A percentile compares a stretch with the other conserved stretches of the same genome.
Evolutionary conservation across 2,113 vertebrate genomes (phyloP).

Genomic region (Varanus salvator): DNA sequence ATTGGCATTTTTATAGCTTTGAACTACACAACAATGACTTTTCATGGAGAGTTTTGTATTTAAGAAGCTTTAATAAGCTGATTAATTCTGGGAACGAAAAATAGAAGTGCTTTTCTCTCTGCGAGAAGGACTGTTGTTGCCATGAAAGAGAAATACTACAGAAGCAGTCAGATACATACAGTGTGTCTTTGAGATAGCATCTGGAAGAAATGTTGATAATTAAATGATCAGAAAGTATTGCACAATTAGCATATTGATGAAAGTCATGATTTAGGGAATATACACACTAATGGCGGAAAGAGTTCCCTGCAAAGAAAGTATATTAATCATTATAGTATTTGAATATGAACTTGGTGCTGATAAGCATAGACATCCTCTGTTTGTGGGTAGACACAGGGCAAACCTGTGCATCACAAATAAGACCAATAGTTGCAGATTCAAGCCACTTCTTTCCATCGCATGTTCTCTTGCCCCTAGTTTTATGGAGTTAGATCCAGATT

Average conservation of each 20-base stretch:
- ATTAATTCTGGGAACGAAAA: constrained; percentile 15
- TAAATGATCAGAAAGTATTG: constrained; percentile 65
- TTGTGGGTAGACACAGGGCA: not conserved
- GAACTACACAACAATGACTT: constrained; percentile 12
- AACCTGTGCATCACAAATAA: not conserved
- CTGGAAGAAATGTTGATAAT: constrained; percentile 54
- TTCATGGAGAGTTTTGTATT: constrained; percentile 14
- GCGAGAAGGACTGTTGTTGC: not conserved
- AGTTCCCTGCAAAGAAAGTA: constrained; percentile 52
- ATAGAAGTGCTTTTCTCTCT: not conserved
- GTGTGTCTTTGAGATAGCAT: constrained; percentile 30
- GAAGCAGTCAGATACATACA: not conserved
- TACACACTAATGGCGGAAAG: constrained; percentile 61
- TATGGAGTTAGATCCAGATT: no score
- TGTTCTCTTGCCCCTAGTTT: no score
- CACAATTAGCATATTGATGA: constrained; percentile 64
- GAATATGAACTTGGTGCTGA: constrained; percentile 30
- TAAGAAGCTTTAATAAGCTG: constrained; percentile 36
- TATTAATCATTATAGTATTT: constrained; percentile 65
- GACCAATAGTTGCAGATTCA: not conserved
- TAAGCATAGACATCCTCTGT: constrained; percentile 40
- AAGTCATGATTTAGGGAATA: constrained; percentile 58
- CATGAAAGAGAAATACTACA: constrained; percentile 13
- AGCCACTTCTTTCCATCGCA: no score
- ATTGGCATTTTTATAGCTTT: constrained; percentile 43